Conservation (phyloP, 2,797 vertebrate species). For the Sphenopsis melanotis region DNA sequence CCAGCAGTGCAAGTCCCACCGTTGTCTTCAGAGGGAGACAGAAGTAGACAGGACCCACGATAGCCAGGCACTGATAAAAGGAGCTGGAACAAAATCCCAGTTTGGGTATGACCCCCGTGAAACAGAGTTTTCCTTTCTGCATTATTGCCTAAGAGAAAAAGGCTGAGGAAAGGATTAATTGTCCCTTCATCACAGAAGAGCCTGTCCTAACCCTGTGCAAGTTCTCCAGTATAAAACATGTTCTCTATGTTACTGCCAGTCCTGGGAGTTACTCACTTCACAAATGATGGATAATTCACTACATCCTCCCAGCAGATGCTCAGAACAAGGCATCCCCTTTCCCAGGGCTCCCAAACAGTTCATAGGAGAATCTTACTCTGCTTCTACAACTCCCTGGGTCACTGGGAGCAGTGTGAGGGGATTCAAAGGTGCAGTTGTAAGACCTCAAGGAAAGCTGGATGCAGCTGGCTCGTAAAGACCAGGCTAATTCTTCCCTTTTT, state of each 20-base stretch:
- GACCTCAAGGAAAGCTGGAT: neutral
- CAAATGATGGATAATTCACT: neutral
- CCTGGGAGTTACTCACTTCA: neutral
- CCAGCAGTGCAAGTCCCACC: neutral
- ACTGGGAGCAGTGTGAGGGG: neutral
- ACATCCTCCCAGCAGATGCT: neutral
- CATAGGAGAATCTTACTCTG: neutral
- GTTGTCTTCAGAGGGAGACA: neutral
- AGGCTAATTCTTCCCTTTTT: neutral
- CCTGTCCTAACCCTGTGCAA: neutral
- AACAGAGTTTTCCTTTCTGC: neutral
- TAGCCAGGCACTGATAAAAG: neutral
- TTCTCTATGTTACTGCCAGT: neutral
- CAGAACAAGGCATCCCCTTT: neutral
- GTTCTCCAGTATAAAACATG: neutral
- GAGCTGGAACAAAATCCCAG: neutral
- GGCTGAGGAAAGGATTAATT: neutral
- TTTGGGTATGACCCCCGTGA: neutral
- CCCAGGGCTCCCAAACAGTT: neutral
- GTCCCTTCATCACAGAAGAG: neutral
- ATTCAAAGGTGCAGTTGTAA: slow-evolving; percentile 9
- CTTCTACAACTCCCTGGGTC: neutral
- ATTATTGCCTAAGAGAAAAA: neutral
- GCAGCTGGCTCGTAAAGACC: neutral
- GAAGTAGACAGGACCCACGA: neutral